Evolutionary conservation across 2,113 vertebrate species (phyloP), one percentile per base, ranked within the genome.

Genomic region (Pandion haliaetus): DNA sequence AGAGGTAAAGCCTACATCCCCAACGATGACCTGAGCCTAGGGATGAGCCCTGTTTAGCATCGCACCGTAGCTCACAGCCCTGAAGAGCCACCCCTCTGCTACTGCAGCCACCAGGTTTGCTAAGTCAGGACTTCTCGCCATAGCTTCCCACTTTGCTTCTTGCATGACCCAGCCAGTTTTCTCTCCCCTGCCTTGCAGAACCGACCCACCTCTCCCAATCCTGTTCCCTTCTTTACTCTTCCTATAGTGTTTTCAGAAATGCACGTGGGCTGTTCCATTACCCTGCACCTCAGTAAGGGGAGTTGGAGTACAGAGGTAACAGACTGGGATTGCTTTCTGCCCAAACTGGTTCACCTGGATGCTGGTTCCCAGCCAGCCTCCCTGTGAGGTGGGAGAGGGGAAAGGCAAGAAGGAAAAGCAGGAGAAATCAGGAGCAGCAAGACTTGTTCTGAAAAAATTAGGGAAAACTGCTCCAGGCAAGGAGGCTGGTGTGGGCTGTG

Each of bases 291-390:
- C 9, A 6, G 26, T 26, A 65, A 76, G 61, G 14, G 65, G 77
- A 84, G 73, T 1, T 67, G 45, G 69, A 90, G 47, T 62, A 84
- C 40, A 59, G 67, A 93, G 80, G 38, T 94, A 87, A 40, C 65
- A 74, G 66, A 55, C 86, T 55, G 50, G 61, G 34, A 84, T 59
- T 4, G 12, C 62, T 94, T 95, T 86, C 86, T 91, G 89, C 86
- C 86, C 69, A 63, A 7, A 93, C 94, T 84, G 83, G 91, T 96
- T 97, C 55, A 62, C 77, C 80, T 50, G 89, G 65, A 23, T 79
- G 44, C 44, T 95, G 55, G 32, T 93, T 95, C 47, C 72, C 80
- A 78, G 40, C 81, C 77, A 93, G 32, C 38, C 52, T 87, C 80
- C 47, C 38, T 80, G 38, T 62, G 89, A 86, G 47, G 26, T 71